These are phyloP conservation scores for Glomeris marginata DNA, from an alignment of 2,888 invertebrate species.

Conservation along the genomic window DNA sequence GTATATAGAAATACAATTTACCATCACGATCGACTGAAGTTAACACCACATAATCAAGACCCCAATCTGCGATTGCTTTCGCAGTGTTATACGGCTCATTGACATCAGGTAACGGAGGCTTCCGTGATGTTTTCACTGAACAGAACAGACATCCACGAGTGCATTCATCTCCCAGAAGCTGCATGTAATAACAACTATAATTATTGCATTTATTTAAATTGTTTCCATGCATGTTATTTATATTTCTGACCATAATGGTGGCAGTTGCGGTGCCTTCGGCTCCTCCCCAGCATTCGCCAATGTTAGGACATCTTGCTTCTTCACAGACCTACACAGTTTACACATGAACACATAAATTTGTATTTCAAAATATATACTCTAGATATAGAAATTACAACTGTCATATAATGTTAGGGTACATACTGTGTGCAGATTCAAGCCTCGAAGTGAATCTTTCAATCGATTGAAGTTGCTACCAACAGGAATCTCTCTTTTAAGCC, in stretches of 20 bases:
- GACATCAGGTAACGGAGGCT: constrained; percentile 76
- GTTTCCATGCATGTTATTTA: not conserved
- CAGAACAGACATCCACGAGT: constrained; percentile 97
- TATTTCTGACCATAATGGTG: constrained; percentile 76
- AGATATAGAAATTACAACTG: not conserved
- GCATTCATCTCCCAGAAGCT: constrained; percentile 98
- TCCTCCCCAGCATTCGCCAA: constrained; percentile 98
- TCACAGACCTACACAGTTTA: constrained; percentile 48
- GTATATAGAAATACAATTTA: constrained; percentile 27
- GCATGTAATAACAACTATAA: constrained; percentile 14
- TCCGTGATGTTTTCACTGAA: constrained; percentile 88
- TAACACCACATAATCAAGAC: constrained; percentile 89
- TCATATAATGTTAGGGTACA: not conserved
- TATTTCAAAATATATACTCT: not conserved
- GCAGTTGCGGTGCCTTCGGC: constrained; percentile 93
- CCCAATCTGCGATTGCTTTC: constrained; percentile 81
- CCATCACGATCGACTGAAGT: constrained; percentile 98
- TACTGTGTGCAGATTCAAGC: constrained; percentile 80
- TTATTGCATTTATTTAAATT: not conserved
- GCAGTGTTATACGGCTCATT: constrained; percentile 88
- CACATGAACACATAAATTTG: not conserved
- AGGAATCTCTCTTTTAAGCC: constrained; percentile 89
- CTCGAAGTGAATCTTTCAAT: constrained; percentile 68
- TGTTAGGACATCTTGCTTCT: constrained; percentile 94
- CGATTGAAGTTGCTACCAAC: constrained; percentile 70